These are phyloP conservation scores for Orius laevigatus DNA, from an alignment of 1,140 invertebrate genomes.

Conservation along the genomic window DNA sequence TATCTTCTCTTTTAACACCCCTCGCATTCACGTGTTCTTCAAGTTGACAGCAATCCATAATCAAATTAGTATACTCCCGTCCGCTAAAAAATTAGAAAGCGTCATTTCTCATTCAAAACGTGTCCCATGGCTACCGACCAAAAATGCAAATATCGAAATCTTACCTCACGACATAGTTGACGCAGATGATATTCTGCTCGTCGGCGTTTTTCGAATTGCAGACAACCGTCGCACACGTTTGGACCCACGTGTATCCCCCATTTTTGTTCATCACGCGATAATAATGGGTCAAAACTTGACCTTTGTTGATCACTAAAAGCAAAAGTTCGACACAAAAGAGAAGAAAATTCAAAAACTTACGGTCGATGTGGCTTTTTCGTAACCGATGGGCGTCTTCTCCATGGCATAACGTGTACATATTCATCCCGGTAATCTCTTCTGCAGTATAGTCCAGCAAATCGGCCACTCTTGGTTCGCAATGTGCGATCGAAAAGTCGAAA, in stretches of 20 bases:
- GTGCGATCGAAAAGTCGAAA: slow-evolving; percentile 89
- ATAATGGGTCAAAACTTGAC: slow-evolving; percentile 90
- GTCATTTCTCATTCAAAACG: no score
- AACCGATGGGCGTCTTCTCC: slow-evolving; percentile 87
- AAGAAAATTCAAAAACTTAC: slow-evolving; percentile 45
- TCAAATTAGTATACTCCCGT: slow-evolving; percentile 72
- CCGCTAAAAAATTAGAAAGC: slow-evolving; percentile 42
- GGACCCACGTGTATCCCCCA: slow-evolving; percentile 89
- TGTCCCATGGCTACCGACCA: no score
- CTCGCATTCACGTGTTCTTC: slow-evolving; percentile 36
- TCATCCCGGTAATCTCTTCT: slow-evolving; percentile 85
- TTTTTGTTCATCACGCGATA: slow-evolving; percentile 90
- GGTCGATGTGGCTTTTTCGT: slow-evolving; percentile 79
- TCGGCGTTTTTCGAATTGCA: slow-evolving; percentile 89
- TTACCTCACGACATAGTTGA: slow-evolving; percentile 88
- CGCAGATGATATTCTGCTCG: slow-evolving; percentile 90
- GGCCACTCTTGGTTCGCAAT: slow-evolving; percentile 90
- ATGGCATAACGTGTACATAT: slow-evolving; percentile 85
- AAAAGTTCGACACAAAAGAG: slow-evolving; percentile 21
- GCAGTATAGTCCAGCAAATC: slow-evolving; percentile 83
- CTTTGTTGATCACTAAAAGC: slow-evolving; percentile 83
- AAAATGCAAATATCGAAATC: slow-evolving; percentile 2
- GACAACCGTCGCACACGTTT: slow-evolving; percentile 91
- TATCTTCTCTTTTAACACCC: slow-evolving; percentile 61
- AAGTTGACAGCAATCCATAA: slow-evolving; percentile 84